phyloP scores from a whole-genome alignment of 2,113 vertebrate species.

The Gobiocypris rarus region DNA sequence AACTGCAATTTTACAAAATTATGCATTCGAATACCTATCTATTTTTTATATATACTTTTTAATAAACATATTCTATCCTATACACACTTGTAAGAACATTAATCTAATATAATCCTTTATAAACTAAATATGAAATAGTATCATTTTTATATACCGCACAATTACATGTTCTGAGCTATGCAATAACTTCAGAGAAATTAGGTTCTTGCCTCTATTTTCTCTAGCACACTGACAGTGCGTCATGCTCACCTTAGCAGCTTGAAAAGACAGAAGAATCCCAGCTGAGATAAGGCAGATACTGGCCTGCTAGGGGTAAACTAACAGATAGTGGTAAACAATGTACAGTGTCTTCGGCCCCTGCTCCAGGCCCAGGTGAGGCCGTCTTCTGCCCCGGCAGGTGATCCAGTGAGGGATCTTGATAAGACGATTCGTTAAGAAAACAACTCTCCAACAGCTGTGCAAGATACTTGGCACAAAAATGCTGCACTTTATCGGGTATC shows the following conservation, averaged over 20 bases:
- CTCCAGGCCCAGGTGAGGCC: slow-evolving; percentile 53
- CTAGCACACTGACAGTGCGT: slow-evolving; percentile 45
- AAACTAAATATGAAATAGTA: background rate
- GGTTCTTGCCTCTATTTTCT: slow-evolving; percentile 32
- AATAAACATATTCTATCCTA: too few relatives aligned
- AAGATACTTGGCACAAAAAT: slow-evolving; percentile 52
- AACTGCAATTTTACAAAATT: background rate
- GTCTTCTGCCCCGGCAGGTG: slow-evolving; percentile 57
- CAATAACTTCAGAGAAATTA: background rate
- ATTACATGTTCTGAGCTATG: background rate
- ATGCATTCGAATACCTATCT: background rate
- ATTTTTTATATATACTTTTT: too few relatives aligned
- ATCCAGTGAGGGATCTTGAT: slow-evolving; percentile 67
- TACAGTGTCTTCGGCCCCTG: slow-evolving; percentile 1
- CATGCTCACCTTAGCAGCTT: slow-evolving; percentile 47
- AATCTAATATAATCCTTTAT: background rate
- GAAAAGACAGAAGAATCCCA: slow-evolving; percentile 49
- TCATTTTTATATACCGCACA: background rate
- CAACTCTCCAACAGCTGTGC: slow-evolving; percentile 70
- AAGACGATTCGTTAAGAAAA: slow-evolving; percentile 76
- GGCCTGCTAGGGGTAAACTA: slow-evolving; percentile 59
- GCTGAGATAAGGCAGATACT: slow-evolving; percentile 58
- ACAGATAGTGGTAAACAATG: slow-evolving; percentile 63
- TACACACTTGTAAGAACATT: too few relatives aligned
- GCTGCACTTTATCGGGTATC: slow-evolving; percentile 38